Percentiles rank a stretch among this genome's conserved stretches.
Evolutionary conservation across 2,113 vertebrate genomes (phyloP).

Genomic region (human (Homo sapiens)): DNA sequence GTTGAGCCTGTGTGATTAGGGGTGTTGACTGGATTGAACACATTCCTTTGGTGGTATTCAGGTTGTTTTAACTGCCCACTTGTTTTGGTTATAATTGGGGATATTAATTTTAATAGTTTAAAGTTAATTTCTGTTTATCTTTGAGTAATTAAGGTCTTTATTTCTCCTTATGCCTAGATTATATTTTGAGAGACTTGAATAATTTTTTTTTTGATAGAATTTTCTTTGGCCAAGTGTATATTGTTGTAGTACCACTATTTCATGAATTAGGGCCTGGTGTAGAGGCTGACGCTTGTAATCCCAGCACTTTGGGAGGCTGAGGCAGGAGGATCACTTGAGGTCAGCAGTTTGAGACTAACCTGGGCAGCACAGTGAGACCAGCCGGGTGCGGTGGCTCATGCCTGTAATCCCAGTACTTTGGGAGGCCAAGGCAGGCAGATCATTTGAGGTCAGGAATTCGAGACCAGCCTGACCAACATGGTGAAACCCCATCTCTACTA

Average conservation of each 20-base stretch:
- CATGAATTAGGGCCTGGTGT: not conserved
- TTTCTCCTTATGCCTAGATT: not conserved
- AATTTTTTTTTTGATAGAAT: not conserved
- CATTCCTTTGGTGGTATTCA: slow-evolving; percentile 54
- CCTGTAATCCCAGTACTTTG: too few species aligned
- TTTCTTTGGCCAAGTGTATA: not conserved
- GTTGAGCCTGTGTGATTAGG: not conserved
- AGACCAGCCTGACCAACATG: too few species aligned
- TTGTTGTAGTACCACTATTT: not conserved
- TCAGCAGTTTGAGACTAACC: too few species aligned
- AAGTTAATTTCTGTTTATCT: slow-evolving; percentile 23
- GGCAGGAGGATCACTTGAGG: too few species aligned
- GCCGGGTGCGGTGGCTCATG: too few species aligned
- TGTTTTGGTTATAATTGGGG: slow-evolving; percentile 58
- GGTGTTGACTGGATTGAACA: slow-evolving; percentile 25
- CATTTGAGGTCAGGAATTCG: too few species aligned
- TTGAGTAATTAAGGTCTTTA: slow-evolving; percentile 21
- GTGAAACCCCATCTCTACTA: too few species aligned
- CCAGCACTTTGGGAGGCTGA: too few species aligned
- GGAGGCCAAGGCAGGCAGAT: too few species aligned
- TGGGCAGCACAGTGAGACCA: too few species aligned
- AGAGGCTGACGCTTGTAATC: too few species aligned
- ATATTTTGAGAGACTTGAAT: not conserved
- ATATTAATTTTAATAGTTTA: slow-evolving; percentile 30
- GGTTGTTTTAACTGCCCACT: slow-evolving; percentile 20